Evolutionary conservation across 2,113 vertebrate genomes (phyloP).

Genomic region (Coptodon bakossiorum): DNA sequence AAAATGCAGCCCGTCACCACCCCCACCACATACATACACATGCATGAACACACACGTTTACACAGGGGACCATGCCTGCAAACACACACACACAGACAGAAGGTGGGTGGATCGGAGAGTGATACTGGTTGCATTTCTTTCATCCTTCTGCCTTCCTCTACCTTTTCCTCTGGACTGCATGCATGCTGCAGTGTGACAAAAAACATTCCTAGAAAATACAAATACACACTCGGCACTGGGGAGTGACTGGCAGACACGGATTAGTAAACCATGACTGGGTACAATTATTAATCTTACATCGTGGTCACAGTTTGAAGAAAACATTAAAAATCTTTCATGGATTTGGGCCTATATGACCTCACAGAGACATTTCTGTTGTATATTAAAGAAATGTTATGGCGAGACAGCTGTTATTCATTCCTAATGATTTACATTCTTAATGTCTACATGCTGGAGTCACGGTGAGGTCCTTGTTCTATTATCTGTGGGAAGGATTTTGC

Average conservation of each 20-base stretch:
- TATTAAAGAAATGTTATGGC: rapidly evolving
- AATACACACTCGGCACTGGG: neutral
- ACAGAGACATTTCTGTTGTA: rapidly evolving
- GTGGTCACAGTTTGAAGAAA: neutral
- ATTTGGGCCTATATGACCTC: neutral
- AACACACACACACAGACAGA: slow-evolving; percentile 1
- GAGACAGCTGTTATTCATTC: neutral
- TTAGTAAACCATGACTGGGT: neutral
- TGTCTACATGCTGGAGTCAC: neutral
- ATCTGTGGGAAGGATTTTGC: neutral
- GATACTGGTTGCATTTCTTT: slow-evolving; percentile 32
- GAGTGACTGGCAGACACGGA: neutral
- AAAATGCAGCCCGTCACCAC: slow-evolving; percentile 20
- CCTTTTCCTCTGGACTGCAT: neutral
- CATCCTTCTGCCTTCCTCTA: neutral
- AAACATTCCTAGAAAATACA: neutral
- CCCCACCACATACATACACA: slow-evolving; percentile 6
- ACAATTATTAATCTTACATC: neutral
- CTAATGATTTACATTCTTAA: neutral
- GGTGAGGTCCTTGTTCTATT: neutral
- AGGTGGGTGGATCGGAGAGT: slow-evolving; percentile 40
- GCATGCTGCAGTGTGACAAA: neutral
- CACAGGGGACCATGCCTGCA: neutral
- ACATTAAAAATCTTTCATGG: neutral
- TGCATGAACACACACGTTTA: neutral